Conservation (phyloP, 2,888 invertebrate species). For the Leptinotarsa haldemani region DNA sequence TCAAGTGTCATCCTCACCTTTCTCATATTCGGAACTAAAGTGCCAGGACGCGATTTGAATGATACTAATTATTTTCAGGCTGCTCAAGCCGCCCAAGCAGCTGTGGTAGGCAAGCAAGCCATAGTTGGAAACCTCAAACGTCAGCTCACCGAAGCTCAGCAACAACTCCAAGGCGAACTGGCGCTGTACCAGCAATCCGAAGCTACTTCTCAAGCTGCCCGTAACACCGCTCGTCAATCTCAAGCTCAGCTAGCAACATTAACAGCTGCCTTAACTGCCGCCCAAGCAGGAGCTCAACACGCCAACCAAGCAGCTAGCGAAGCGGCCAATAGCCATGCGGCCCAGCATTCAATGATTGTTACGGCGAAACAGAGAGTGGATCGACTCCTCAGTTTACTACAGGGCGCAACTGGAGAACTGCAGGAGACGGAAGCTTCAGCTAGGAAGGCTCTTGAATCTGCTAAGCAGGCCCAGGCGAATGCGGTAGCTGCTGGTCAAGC, state of each 20-base stretch:
- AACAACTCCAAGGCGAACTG: slow-evolving; percentile 74
- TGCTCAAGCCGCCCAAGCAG: slow-evolving; percentile 73
- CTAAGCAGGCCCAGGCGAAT: slow-evolving; percentile 77
- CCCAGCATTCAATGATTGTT: slow-evolving; percentile 49
- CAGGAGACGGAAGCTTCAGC: slow-evolving; percentile 78
- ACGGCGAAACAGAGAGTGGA: slow-evolving; percentile 76
- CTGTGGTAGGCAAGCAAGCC: slow-evolving; percentile 71
- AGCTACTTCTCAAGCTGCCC: slow-evolving; percentile 74
- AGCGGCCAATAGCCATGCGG: slow-evolving; percentile 42
- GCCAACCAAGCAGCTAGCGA: slow-evolving; percentile 46
- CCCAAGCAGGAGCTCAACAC: slow-evolving; percentile 49
- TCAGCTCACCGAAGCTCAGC: slow-evolving; percentile 75
- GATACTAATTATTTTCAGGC: slow-evolving; percentile 64
- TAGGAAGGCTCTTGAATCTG: slow-evolving; percentile 73
- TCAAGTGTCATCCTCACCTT: too few species aligned
- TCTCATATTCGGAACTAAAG: too few species aligned
- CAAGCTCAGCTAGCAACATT: slow-evolving; percentile 74
- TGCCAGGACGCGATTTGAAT: background rate
- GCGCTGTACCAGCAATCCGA: slow-evolving; percentile 78
- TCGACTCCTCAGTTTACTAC: slow-evolving; percentile 75
- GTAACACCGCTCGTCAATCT: slow-evolving; percentile 77
- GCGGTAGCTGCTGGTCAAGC: slow-evolving; percentile 70
- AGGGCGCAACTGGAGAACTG: slow-evolving; percentile 75
- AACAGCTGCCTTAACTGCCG: slow-evolving; percentile 73
- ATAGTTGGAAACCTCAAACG: slow-evolving; percentile 70